Base-by-base conservation (phyloP, 2,888 invertebrate genomes). In the Agriotes lineatus region DNA sequence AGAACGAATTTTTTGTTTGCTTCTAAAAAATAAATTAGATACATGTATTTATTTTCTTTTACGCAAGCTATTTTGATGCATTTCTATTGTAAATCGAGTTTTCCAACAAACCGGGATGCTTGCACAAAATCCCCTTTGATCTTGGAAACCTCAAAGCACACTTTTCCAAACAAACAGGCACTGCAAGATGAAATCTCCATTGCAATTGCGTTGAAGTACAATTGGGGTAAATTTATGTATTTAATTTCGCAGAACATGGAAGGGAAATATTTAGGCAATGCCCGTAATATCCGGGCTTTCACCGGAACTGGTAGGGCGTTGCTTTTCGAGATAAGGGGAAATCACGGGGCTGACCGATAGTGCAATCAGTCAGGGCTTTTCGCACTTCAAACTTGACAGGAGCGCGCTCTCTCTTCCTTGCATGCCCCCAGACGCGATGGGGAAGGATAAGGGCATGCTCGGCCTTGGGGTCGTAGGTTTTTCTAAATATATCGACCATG, bases 251-350 rank as follows among this genome's bases (percentile, higher is more conserved):
- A 22, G 39, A 60, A 69, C 64, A 69, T 56, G 69, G 60, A 69
- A 67, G 52, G 60, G 59, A 70, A 70, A 70, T 70, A 70, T 70
- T 67, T 66, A 70, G 63, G 65, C 70, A 58, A 66, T 59, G 59
- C 54, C 45, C 45, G 56, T 59, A 70, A 68, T 70, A 67, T 70
- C 70, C 59, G 59, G 70, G 14, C 57, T 33, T 42, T 54, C 19
- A 44, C 30, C 54, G 30, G 35, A 63, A 52, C 42, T 30, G 35
- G 45, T 33, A 33, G 42, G 71, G 60, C 12, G 65, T 56, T 14
- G n/a, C 44, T 52, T 50, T 65, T 65, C 33, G 18, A 54, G 56
- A 68, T 60, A 65, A 67, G 62, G 58, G 58, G 52, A 50, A 70
- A 68, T 71, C 65, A 65, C 48, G 35, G 20, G 48, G 33, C 42